Evolutionary conservation across 2,113 vertebrate species (phyloP).

Genomic region (Mystacornis crossleyi): DNA sequence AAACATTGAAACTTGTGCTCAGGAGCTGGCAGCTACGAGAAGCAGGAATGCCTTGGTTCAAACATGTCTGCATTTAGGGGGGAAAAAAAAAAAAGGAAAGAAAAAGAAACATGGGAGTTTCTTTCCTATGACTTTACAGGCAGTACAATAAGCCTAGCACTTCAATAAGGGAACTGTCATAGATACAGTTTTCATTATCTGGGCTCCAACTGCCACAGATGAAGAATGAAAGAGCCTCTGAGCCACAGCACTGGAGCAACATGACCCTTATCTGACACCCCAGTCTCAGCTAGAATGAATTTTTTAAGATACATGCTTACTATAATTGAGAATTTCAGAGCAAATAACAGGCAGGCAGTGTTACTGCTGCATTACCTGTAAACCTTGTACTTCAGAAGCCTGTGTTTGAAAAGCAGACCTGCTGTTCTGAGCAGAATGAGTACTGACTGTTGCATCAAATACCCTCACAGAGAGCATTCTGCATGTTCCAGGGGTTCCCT

Average conservation of each 20-base stretch:
- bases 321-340: neutral
- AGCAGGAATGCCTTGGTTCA: neutral
- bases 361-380: neutral
- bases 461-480: neutral
- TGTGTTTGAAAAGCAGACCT: neutral
- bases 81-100: neutral
- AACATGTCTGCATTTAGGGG: neutral
- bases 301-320: neutral
- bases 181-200: neutral
- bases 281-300: neutral
- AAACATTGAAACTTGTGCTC: conserved; percentile 4
- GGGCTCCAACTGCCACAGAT: neutral
- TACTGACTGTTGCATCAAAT: neutral
- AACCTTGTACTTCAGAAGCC: neutral
- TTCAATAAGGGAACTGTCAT: neutral
- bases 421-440: neutral
- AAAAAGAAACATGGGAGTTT: neutral
- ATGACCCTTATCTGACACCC: neutral
- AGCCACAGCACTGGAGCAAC: neutral
- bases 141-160: neutral
- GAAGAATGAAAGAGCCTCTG: neutral
- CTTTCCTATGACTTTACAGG: neutral
- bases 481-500: neutral
- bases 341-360: neutral
- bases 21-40: neutral